Evolutionary conservation across 2,888 invertebrate genomes (phyloP).

Genomic region (Yponomeuta plumbellus): DNA sequence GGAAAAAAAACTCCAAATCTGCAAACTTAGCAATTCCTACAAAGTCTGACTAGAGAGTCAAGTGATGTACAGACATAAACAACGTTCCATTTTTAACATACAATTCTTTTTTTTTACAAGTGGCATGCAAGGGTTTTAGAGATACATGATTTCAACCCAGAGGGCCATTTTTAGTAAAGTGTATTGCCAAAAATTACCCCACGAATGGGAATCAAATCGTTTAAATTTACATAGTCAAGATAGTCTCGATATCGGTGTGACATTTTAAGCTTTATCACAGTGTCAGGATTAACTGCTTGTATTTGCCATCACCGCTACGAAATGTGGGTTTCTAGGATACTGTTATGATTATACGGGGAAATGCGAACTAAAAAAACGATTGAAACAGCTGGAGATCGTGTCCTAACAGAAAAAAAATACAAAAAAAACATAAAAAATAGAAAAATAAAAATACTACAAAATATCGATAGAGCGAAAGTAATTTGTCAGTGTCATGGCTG

Average conservation of each 20-base stretch:
- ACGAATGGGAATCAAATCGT: no score
- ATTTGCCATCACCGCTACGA: background rate
- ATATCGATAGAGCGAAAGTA: no score
- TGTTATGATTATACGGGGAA: no score
- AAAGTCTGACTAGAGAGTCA: background rate
- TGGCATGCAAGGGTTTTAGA: background rate
- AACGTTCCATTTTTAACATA: conserved; percentile 3
- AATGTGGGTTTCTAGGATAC: background rate
- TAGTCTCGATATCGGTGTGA: background rate
- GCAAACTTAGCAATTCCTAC: background rate
- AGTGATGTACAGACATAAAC: conserved; percentile 9
- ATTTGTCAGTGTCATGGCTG: no score
- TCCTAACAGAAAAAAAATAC: no score
- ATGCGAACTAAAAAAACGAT: no score
- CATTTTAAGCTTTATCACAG: background rate
- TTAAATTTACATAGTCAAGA: background rate
- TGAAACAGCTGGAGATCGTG: no score
- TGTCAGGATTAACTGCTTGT: background rate
- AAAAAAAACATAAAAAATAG: no score
- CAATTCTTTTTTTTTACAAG: background rate
- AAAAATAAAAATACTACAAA: no score
- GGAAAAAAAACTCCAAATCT: no score
- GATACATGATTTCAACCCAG: background rate
- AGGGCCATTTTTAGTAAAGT: background rate
- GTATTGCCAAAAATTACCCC: no score